Evolutionary conservation across 2,888 invertebrate species (phyloP), one percentile per base, ranked within the genome.

Genomic region (Chymomyza amoena): DNA sequence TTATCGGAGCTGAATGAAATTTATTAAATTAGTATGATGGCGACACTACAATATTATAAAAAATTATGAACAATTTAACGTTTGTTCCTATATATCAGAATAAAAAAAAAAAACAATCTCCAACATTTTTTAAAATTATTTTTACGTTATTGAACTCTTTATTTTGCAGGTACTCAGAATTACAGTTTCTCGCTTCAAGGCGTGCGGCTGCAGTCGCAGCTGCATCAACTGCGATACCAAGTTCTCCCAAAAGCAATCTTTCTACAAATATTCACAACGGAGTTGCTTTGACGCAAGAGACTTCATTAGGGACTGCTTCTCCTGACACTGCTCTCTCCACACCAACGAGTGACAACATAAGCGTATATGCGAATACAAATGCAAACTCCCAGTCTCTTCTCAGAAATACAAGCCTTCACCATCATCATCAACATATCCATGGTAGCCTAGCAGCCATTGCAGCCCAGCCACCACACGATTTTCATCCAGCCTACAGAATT

Each of bases 401-500:
- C 6, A 45, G 68, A 16, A 80, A 72, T 61, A 45, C 76, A 63
- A 73, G 70, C 51, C 73, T 60, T 20, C 79, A 78, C 90, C 78
- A 76, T 62, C 78, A 73, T 68, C 80, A 79, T 39, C 68, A 72
- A 60, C 88, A 73, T 67, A 60, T 68, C 4, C 83, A 75, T 50
- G 65, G 92, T 91, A 93, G 91, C 90, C 92, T 90, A 6, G 66
- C 69, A 51, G 91, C 93, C 91, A 92, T 90, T 9, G 61, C 68
- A 51, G 93, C 94, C 92, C 88, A 93, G 90, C 92, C 94, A 92
- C 89, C 93, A 91, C 90, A 92, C 89, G 91, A 92, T 54, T 91
- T 92, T 75, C 95, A 95, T 92, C 94, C 95, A 83, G 95, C 95
- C 76, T 95, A 95, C 91, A 93, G 95, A 91, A 94, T 95, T 89